Evolutionary conservation across 2,888 invertebrate species (phyloP).

Genomic region (Uropetala carovei): DNA sequence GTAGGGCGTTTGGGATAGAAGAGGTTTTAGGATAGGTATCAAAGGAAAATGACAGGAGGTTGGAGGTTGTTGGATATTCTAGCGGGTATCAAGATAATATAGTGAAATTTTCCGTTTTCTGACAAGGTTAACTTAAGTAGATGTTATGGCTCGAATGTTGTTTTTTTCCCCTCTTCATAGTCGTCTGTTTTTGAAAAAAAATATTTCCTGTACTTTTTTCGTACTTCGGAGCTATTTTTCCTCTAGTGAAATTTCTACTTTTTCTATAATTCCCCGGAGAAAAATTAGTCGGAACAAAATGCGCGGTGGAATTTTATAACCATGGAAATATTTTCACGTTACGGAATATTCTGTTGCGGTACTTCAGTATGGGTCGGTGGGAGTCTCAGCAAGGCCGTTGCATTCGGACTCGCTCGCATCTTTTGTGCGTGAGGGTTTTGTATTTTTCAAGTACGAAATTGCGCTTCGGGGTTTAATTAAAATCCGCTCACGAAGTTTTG

Average conservation of each 20-base stretch:
- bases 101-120: not conserved
- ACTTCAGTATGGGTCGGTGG: not conserved
- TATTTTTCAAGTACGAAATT: not conserved
- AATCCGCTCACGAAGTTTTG: not conserved
- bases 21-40: not conserved
- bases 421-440: not conserved
- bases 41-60: not conserved
- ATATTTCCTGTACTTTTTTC: not conserved
- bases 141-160: not conserved
- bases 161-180: not conserved
- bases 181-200: not conserved
- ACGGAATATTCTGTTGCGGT: not conserved
- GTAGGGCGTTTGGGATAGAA: not conserved
- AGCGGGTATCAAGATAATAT: not conserved
- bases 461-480: not conserved
- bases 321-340: not conserved
- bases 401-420: not conserved
- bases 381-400: not conserved
- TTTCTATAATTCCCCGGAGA: not conserved
- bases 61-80: not conserved
- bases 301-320: not conserved
- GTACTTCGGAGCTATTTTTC: not conserved
- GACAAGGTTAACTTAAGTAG: no score
- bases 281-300: not conserved
- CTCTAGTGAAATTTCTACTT: not conserved